A percentile compares a stretch with the other conserved stretches of the same genome.
Conservation (phyloP, 2,888 invertebrate species). For the Graphium colonna region DNA sequence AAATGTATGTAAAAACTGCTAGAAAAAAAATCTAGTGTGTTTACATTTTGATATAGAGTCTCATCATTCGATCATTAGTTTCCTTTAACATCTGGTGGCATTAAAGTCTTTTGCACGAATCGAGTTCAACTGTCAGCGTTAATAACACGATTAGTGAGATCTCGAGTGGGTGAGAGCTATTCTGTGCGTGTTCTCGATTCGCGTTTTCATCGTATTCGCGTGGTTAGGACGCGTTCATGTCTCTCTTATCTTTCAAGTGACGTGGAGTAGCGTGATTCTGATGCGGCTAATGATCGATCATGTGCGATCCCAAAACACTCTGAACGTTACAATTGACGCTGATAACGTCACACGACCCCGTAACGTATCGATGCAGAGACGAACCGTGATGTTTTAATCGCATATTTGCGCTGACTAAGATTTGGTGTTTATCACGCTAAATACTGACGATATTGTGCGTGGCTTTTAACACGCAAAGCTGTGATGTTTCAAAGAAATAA, state of each 20-base stretch:
- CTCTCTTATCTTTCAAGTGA: neutral
- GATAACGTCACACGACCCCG: conserved; percentile 18
- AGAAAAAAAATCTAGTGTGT: too few species aligned
- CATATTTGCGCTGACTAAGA: neutral
- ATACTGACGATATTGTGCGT: too few species aligned
- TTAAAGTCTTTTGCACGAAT: conserved; percentile 1
- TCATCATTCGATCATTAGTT: too few species aligned
- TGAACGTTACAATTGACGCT: conserved; percentile 29
- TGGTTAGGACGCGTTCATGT: neutral
- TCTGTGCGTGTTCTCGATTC: conserved; percentile 42
- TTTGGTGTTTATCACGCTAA: neutral
- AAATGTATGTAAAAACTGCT: too few species aligned
- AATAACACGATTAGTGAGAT: conserved; percentile 22
- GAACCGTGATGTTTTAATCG: neutral
- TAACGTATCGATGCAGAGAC: neutral
- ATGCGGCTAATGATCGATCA: conserved; percentile 11
- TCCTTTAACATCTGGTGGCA: neutral
- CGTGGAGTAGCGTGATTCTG: neutral
- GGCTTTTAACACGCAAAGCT: too few species aligned
- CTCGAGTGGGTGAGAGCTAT: conserved; percentile 38
- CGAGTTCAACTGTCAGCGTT: conserved; percentile 22
- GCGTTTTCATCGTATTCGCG: conserved; percentile 25
- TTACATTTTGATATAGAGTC: too few species aligned
- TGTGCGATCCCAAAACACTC: conserved; percentile 15
- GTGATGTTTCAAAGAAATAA: neutral